Percentiles rank a stretch among this genome's conserved stretches.
Evolutionary conservation across 1,140 invertebrate genomes (phyloP).

Genomic region (Odontomachus brunneus): DNA sequence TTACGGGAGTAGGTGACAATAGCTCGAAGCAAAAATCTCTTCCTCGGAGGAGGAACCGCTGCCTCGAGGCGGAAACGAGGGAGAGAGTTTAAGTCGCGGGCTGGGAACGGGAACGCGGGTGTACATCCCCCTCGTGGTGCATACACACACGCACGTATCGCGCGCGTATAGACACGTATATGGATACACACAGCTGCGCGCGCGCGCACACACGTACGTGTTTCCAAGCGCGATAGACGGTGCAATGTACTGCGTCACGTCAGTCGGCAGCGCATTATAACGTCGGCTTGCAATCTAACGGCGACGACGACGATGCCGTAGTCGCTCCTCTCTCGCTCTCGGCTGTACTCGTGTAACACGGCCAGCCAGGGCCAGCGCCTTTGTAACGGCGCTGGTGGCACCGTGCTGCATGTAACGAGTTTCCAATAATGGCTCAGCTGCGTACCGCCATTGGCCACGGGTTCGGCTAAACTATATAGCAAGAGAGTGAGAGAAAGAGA

Average conservation of each 20-base stretch:
- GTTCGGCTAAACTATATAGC: conserved; percentile 67
- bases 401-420: conserved; percentile 84
- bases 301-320: conserved; percentile 62
- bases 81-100: conserved; percentile 9
- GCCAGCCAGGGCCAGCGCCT: conserved; percentile 69
- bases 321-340: conserved; percentile 37
- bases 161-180: neutral
- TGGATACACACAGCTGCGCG: neutral
- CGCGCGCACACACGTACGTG: neutral
- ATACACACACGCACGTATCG: too few species aligned
- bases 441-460: conserved; percentile 77
- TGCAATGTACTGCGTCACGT: conserved; percentile 59
- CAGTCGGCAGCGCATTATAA: conserved; percentile 56
- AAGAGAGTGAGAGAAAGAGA: neutral
- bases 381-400: conserved; percentile 78
- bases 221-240: conserved; percentile 9
- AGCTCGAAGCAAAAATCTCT: neutral
- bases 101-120: too few species aligned
- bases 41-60: neutral
- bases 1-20: conserved; percentile 1
- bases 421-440: conserved; percentile 85
- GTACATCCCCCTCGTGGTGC: neutral
- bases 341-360: conserved; percentile 73
- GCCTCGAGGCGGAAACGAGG: conserved; percentile 5
- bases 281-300: conserved; percentile 67